Evolutionary conservation across 2,797 vertebrate genomes (phyloP), one percentile per base, ranked within the genome.

Genomic region (Knipowitschia caucasica): DNA sequence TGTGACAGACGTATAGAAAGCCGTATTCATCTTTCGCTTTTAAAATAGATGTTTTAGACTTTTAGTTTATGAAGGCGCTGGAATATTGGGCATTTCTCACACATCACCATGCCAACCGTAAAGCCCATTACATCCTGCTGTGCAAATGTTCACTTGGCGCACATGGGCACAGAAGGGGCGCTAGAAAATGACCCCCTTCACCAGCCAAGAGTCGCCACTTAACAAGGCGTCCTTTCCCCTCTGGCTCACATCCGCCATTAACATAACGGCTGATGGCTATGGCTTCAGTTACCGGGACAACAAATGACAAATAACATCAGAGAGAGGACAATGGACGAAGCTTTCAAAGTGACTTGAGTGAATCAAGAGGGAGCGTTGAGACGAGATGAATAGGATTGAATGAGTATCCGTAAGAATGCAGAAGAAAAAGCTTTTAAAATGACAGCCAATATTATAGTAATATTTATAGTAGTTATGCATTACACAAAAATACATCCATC

Each of bases 51-150:
- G n/a, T n/a, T n/a, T n/a, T n/a, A n/a, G n/a, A n/a, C n/a, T n/a
- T n/a, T n/a, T n/a, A n/a, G n/a, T n/a, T n/a, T n/a, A n/a, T n/a
- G n/a, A 29, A 65, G 12, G 35, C 34, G 59, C 62, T 26, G 29
- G 44, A 58, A 50, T 46, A 42, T 62, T 62, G 58, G 53, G 58
- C 64, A 56, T 49, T 67, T 68, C 40, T 53, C 50, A 57, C 50
- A 57, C 69, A 63, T 90, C 85, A 66, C 83, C 77, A 87, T 89
- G 80, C 71, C 81, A 77, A 88, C 88, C 58, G 51, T 69, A 83
- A n/a, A n/a, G n/a, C n/a, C n/a, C 73, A 79, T 59, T 50, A 71
- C 80, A 80, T 80, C 68, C 55, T 71, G 66, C 77, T 78, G 51
- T 70, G 65, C 62, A 64, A 73, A 59, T 72, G 65, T 67, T 75